A percentile compares a stretch with the other conserved stretches of the same genome.
These are phyloP conservation scores for Glaucidium brasilianum DNA, from an alignment of 2,113 vertebrate species.

Conservation along the genomic window DNA sequence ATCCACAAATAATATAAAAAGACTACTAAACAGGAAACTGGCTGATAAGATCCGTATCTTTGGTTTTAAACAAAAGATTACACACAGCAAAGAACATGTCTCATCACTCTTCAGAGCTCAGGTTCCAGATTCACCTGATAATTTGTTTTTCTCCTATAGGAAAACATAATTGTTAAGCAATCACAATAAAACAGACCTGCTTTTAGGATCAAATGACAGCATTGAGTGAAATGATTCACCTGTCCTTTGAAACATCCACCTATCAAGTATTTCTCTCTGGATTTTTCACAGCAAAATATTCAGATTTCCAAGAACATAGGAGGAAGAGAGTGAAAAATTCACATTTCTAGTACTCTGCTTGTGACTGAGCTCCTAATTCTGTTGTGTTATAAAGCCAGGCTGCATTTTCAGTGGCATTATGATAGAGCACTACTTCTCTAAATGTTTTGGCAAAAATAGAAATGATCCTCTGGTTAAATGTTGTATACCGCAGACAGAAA, in stretches of 20 bases:
- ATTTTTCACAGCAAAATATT: not conserved
- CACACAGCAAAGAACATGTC: not conserved
- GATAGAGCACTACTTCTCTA: not conserved
- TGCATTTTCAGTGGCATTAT: not conserved
- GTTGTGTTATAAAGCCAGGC: not conserved
- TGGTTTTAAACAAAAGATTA: not conserved
- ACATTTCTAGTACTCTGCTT: not conserved
- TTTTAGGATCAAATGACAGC: not conserved
- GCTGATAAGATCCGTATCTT: not conserved
- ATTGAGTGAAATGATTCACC: not conserved
- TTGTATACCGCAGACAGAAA: not conserved
- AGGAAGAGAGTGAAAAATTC: fast-evolving
- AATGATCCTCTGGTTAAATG: not conserved
- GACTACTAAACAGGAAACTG: not conserved
- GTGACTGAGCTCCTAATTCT: not conserved
- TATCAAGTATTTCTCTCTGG: not conserved
- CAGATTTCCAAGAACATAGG: not conserved
- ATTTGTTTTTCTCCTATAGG: not conserved
- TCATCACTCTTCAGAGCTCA: not conserved
- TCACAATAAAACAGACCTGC: not conserved
- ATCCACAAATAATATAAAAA: not conserved
- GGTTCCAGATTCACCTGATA: not conserved
- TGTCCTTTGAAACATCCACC: not conserved
- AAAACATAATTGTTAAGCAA: not conserved
- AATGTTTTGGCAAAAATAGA: not conserved